Conservation (phyloP, 2,113 vertebrate species). For the Balaeniceps rex region DNA sequence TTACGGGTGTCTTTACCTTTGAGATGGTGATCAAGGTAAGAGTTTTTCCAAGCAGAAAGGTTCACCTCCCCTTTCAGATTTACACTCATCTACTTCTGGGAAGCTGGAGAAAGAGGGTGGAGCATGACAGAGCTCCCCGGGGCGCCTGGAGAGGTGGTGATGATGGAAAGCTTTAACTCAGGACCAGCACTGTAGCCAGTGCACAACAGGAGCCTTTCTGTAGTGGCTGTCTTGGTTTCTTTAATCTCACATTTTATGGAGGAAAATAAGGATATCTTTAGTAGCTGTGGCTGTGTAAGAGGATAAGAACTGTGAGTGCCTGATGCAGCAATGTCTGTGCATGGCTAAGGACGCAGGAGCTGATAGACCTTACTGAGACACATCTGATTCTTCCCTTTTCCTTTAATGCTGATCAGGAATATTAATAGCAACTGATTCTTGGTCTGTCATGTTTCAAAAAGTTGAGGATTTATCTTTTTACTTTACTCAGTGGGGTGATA, state of each 20-base stretch:
- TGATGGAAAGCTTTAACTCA: background rate
- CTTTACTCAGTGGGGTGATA: background rate
- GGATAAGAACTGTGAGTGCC: background rate
- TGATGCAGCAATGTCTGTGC: background rate
- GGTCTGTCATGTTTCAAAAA: background rate
- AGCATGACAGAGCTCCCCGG: background rate
- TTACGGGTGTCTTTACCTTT: slow-evolving; percentile 97
- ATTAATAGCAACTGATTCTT: background rate
- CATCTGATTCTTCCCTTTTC: background rate
- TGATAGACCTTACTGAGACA: background rate
- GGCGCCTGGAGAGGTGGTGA: background rate
- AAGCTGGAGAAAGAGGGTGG: background rate
- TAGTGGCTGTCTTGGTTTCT: background rate
- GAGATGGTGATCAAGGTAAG: slow-evolving; percentile 99
- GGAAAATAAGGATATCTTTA: background rate
- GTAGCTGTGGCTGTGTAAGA: background rate
- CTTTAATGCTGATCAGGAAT: background rate
- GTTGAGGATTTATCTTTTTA: background rate
- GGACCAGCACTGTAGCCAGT: background rate
- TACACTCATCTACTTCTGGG: background rate
- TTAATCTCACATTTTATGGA: background rate
- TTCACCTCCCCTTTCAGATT: background rate
- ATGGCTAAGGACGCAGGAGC: background rate
- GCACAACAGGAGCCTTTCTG: background rate
- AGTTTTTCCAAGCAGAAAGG: background rate